These are phyloP conservation scores for Emydoidea blandingii DNA, from an alignment of 2,797 vertebrate genomes.

Conservation along the genomic window DNA sequence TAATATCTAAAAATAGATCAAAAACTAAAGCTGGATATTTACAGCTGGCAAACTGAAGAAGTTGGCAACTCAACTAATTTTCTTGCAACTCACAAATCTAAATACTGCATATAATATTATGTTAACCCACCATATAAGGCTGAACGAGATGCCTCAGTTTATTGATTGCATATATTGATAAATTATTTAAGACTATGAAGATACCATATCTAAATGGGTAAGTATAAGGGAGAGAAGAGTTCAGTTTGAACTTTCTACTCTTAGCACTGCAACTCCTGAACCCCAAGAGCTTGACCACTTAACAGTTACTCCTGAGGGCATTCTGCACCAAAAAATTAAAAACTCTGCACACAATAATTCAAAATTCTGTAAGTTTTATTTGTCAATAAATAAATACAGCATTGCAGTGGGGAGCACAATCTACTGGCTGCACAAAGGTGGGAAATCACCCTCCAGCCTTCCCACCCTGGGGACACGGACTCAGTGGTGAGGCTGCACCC, in stretches of 20 bases:
- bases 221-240: not conserved
- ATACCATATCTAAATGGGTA: not conserved
- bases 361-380: no score
- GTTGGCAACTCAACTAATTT: no score
- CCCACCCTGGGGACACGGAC: no score
- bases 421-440: no score
- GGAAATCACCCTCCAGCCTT: no score
- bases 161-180: not conserved
- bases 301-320: not conserved
- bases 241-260: no score
- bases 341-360: no score
- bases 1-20: not conserved
- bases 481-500: no score
- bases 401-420: no score
- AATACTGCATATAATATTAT: not conserved
- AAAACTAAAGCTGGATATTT: not conserved
- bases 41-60: no score
- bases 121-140: not conserved
- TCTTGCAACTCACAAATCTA: not conserved
- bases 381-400: no score
- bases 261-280: not conserved
- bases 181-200: not conserved
- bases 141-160: not conserved
- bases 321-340: no score
- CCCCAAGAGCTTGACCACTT: not conserved